Evolutionary conservation across 2,888 invertebrate species (phyloP), one percentile per base, ranked within the genome.

Genomic region (Callinectes sapidus): DNA sequence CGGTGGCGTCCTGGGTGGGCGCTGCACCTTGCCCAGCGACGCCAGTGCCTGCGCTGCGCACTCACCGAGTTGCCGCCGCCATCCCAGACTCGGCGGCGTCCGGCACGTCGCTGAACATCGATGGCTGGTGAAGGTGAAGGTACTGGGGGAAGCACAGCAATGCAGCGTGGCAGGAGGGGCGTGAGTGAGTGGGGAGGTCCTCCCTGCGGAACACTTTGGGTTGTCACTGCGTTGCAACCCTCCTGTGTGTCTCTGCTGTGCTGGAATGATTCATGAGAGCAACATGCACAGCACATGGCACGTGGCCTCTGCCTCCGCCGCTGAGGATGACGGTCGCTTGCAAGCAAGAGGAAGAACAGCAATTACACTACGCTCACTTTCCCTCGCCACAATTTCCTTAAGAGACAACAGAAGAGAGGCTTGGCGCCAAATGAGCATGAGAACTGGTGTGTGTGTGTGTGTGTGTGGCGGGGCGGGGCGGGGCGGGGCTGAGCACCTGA

Each of bases 211-310:
- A 28, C 71, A 28, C n/a, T 13, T 10, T 8, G n/a, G 71, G 71
- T 8, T 28, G 71, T 71, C n/a, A 28, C n/a, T n/a, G 28, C 28
- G 71, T 71, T 5, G 28, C n/a, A n/a, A 71, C 23, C n/a, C 28
- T 71, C n/a, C n/a, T 71, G 28, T 71, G 66, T 71, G n/a, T 71
- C 28, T n/a, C 71, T 71, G 71, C 13, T 71, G 71, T 71, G 71
- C 71, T 71, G 71, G 71, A 71, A 71, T 71, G 71, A 71, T 71
- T n/a, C 28, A 71, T 28, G 71, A 71, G n/a, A 71, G n/a, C 71
- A 10, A n/a, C 71, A 71, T 28, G 71, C n/a, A 28, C 71, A 28
- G 3, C 71, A 71, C 71, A 61, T 61, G 71, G 28, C 28, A n/a
- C n/a, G n/a, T 18, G 61, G 61, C 23, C 14, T 2, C 55, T 71